phyloP scores from a whole-genome alignment of 2,888 invertebrate species.

The Dryobotodes eremita region DNA sequence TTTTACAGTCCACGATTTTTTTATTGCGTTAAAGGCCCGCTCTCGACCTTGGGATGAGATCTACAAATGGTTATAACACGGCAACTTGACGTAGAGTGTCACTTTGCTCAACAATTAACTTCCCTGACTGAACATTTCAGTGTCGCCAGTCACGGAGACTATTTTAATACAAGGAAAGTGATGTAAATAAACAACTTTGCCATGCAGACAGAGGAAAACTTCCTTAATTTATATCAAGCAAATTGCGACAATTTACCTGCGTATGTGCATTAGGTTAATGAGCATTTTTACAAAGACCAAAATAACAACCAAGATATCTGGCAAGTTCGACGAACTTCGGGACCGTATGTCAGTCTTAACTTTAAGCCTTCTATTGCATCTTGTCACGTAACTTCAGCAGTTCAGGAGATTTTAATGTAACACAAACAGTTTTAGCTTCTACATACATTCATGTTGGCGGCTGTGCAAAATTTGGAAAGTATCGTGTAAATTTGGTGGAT shows the following conservation, averaged over 20 bases:
- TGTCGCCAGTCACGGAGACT: background rate
- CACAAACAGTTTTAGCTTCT: conserved; percentile 66
- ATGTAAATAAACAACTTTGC: background rate
- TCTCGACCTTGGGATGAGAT: too few species aligned
- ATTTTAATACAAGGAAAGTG: conserved; percentile 8
- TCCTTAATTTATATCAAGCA: background rate
- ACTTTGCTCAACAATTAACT: background rate
- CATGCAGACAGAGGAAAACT: background rate
- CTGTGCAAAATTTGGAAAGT: conserved; percentile 59
- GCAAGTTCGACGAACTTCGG: conserved; percentile 32
- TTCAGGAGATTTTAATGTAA: conserved; percentile 76
- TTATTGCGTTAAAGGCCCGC: too few species aligned
- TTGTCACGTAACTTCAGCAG: conserved; percentile 76
- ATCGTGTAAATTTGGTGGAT: conserved; percentile 1
- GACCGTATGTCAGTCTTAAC: conserved; percentile 64
- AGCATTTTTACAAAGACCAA: background rate
- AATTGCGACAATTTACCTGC: background rate
- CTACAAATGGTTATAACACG: background rate
- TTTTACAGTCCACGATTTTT: too few species aligned
- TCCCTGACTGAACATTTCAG: too few species aligned
- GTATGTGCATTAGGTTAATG: background rate
- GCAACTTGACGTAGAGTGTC: background rate
- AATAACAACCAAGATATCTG: conserved; percentile 8
- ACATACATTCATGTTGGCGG: conserved; percentile 50
- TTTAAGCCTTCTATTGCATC: conserved; percentile 69